These are phyloP conservation scores for Montipora capitata DNA, from an alignment of 92 coral and sea anemone species.

Conservation along the genomic window DNA sequence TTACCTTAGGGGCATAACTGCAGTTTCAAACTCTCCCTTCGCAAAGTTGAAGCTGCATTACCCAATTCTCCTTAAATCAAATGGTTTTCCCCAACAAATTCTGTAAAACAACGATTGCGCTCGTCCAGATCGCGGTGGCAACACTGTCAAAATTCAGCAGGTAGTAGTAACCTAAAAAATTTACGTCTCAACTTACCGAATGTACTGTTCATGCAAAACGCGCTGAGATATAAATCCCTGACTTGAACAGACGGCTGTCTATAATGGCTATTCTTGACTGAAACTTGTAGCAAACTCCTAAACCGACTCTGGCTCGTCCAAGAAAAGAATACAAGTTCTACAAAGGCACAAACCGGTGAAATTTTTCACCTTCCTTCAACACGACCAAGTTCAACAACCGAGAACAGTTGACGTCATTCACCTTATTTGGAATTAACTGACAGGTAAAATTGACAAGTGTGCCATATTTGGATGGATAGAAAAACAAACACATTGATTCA, in stretches of 20 bases:
- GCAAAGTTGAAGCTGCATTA: too few species aligned
- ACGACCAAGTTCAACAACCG: conserved; percentile 74
- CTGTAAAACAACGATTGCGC: background rate
- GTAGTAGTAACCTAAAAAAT: conserved; percentile 45
- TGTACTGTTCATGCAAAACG: conserved; percentile 49
- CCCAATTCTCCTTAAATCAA: background rate
- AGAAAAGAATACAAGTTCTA: background rate
- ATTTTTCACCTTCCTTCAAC: conserved; percentile 51
- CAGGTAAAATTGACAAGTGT: conserved; percentile 70
- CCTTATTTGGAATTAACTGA: conserved; percentile 84
- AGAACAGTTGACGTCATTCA: conserved; percentile 83
- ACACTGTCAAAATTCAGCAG: conserved; percentile 71
- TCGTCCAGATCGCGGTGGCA: conserved; percentile 23
- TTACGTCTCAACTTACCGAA: conserved; percentile 72
- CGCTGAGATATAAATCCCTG: conserved; percentile 26
- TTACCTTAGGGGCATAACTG: background rate
- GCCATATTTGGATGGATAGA: conserved; percentile 73
- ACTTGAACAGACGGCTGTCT: conserved; percentile 38
- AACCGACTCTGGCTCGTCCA: conserved; percentile 7
- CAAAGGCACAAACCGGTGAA: conserved; percentile 49
- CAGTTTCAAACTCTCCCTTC: background rate
- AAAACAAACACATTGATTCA: conserved; percentile 32
- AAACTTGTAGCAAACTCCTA: conserved; percentile 15
- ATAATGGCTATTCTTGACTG: conserved; percentile 31
- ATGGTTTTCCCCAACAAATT: background rate